phyloP scores from a whole-genome alignment of 2,888 invertebrate genomes.

The Timema podura region DNA sequence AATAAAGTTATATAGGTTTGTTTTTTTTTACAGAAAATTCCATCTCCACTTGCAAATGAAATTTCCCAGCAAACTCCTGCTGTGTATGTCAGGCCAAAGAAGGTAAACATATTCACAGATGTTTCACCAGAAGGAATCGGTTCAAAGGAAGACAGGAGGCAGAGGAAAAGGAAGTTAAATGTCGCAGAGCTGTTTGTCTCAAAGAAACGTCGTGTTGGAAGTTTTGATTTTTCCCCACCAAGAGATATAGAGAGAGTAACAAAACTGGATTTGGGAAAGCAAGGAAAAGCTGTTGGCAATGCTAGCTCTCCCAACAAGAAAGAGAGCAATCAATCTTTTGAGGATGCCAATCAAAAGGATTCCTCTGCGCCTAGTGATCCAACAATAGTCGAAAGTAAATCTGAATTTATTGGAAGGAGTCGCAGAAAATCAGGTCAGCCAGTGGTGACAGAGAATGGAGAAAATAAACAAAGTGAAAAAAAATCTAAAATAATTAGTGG shows the following conservation, averaged over 20 bases:
- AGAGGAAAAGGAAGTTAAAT: constrained; percentile 64
- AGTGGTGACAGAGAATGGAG: no score
- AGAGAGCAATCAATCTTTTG: neutral
- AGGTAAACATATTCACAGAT: constrained; percentile 11
- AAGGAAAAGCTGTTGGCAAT: no score
- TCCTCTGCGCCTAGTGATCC: no score
- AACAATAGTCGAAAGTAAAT: no score
- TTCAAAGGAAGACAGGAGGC: constrained; percentile 62
- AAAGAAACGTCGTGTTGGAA: constrained; percentile 37
- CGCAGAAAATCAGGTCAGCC: no score
- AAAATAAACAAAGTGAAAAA: no score
- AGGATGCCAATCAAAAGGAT: neutral
- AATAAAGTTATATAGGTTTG: no score
- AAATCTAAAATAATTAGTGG: no score
- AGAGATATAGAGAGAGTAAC: neutral
- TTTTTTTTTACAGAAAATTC: no score
- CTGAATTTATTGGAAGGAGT: no score
- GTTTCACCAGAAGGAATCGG: neutral
- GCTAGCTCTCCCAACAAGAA: no score
- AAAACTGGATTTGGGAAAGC: neutral
- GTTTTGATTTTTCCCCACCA: neutral
- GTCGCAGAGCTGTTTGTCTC: constrained; percentile 64
- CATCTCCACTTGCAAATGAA: no score
- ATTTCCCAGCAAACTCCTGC: neutral
- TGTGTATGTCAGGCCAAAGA: neutral